Evolutionary conservation across 2,797 vertebrate genomes (phyloP).

Genomic region (Rhodeus uyekii): DNA sequence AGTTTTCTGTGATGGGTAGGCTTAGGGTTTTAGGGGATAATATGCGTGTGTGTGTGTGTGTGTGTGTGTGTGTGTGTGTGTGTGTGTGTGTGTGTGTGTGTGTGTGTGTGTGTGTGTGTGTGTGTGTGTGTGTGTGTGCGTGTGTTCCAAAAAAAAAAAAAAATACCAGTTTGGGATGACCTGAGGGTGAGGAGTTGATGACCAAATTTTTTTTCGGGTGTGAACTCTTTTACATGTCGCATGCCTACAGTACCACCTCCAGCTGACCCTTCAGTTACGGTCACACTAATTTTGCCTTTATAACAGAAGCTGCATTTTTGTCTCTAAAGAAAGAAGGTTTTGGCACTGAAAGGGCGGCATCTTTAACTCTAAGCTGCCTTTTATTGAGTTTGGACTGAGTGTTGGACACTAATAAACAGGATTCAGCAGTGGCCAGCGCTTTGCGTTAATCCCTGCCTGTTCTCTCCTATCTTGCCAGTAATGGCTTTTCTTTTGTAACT

Average conservation of each 20-base stretch:
- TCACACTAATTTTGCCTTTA: conserved; percentile 41
- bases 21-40: background rate
- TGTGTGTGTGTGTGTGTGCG: background rate
- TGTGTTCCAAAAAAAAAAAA: background rate
- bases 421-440: conserved; percentile 40
- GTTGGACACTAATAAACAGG: conserved; percentile 59
- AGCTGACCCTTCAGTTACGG: conserved; percentile 30
- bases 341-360: conserved; percentile 34
- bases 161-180: background rate
- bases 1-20: background rate
- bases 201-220: background rate
- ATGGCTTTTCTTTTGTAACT: conserved; percentile 51
- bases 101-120: background rate
- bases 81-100: no score
- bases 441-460: conserved; percentile 46
- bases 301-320: conserved; percentile 39
- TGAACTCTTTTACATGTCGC: background rate
- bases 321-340: conserved; percentile 16
- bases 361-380: conserved; percentile 46
- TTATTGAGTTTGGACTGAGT: conserved; percentile 46
- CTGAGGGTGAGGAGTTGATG: background rate
- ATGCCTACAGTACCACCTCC: background rate
- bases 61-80: no score
- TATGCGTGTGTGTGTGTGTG: no score
- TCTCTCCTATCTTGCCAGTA: conserved; percentile 41